Evolutionary conservation across 1,140 invertebrate genomes (phyloP).

Genomic region (Temnothorax nylanderi): DNA sequence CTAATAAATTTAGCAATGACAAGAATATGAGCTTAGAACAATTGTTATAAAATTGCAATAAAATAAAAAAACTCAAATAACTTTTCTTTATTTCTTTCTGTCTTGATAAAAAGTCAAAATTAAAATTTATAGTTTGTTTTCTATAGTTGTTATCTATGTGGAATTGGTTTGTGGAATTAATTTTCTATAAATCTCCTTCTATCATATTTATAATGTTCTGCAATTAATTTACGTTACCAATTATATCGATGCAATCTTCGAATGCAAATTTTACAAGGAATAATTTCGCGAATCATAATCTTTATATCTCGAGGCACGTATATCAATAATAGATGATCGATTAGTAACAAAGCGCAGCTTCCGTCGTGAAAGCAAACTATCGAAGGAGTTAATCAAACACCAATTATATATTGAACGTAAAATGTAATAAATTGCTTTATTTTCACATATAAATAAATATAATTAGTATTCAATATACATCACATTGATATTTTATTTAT

Average conservation of each 20-base stretch:
- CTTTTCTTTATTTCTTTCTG: background rate
- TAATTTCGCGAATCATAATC: conserved; percentile 13
- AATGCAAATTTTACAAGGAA: conserved; percentile 22
- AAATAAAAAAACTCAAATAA: background rate
- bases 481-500: background rate
- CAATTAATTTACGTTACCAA: background rate
- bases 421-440: background rate
- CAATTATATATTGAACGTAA: background rate
- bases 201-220: background rate
- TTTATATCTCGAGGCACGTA: conserved; percentile 13
- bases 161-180: background rate
- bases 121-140: background rate
- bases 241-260: background rate
- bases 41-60: background rate
- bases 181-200: background rate
- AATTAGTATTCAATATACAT: background rate
- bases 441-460: background rate
- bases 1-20: background rate
- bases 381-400: conserved; percentile 5
- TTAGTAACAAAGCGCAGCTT: conserved; percentile 2
- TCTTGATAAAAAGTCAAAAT: background rate
- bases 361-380: background rate
- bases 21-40: background rate
- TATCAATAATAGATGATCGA: conserved; percentile 32
- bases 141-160: background rate